Evolutionary conservation across 2,113 vertebrate genomes (phyloP).

Genomic region (Calidris pugnax): DNA sequence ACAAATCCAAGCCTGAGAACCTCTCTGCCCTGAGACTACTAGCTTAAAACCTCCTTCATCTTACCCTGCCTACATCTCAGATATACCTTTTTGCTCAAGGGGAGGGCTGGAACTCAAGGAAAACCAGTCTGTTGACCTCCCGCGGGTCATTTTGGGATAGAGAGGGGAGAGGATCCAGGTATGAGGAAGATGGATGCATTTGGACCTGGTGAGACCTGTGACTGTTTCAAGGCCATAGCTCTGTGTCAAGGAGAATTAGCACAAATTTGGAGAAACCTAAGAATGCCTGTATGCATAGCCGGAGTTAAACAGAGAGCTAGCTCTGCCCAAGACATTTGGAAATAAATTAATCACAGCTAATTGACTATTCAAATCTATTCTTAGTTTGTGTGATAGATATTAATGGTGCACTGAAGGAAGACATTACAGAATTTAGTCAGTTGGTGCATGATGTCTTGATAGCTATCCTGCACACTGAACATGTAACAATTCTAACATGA

Average conservation of each 20-base stretch:
- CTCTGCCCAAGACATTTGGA: neutral
- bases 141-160: neutral
- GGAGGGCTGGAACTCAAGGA: neutral
- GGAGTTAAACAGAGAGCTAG: neutral
- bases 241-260: neutral
- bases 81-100: neutral
- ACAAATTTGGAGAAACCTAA: neutral
- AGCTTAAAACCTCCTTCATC: neutral
- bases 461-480: neutral
- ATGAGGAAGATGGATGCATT: neutral
- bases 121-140: neutral
- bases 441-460: neutral
- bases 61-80: neutral
- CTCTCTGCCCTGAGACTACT: neutral
- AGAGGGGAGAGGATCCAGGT: neutral
- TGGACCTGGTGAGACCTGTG: neutral
- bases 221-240: neutral
- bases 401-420: neutral
- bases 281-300: neutral
- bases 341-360: neutral
- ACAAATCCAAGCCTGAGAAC: neutral
- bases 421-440: neutral
- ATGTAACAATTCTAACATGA: neutral
- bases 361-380: neutral
- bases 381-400: neutral